These are phyloP conservation scores for Drosophila subquinaria DNA, from an alignment of 2,888 invertebrate species.

Conservation along the genomic window DNA sequence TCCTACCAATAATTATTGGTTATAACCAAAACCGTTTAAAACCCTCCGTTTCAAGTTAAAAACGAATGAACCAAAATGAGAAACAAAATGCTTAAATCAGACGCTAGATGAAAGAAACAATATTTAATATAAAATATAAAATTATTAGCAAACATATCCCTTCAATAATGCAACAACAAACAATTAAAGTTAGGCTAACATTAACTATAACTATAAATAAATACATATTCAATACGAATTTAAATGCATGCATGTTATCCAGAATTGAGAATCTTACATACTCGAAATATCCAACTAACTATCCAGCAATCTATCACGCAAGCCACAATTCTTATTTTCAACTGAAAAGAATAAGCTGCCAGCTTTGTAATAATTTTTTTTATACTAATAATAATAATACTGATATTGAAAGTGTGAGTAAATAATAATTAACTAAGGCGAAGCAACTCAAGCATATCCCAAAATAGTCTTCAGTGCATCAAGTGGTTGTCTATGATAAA, in stretches of 20 bases:
- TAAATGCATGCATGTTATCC: constrained; percentile 49
- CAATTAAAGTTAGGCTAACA: constrained; percentile 48
- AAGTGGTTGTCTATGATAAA: constrained; percentile 74
- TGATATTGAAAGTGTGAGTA: constrained; percentile 11
- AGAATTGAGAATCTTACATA: constrained; percentile 24
- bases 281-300: constrained; percentile 24
- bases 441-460: constrained; percentile 80
- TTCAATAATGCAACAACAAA: constrained; percentile 23
- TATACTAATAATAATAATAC: constrained; percentile 11
- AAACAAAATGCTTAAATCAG: constrained; percentile 43
- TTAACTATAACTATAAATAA: constrained; percentile 10
- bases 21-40: constrained; percentile 60
- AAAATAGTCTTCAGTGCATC: constrained; percentile 77
- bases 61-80: constrained; percentile 78
- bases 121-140: constrained; percentile 36
- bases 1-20: constrained; percentile 65
- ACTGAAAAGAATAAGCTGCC: constrained; percentile 42
- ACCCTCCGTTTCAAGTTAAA: constrained; percentile 81
- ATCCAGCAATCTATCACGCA: constrained; percentile 28
- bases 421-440: constrained; percentile 46
- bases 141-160: constrained; percentile 61
- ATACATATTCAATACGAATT: constrained; percentile 58
- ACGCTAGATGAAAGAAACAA: constrained; percentile 33
- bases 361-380: constrained; percentile 49
- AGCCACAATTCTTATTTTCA: constrained; percentile 11